Evolutionary conservation across 2,888 invertebrate genomes (phyloP).

Genomic region (Pherbina coryleti): DNA sequence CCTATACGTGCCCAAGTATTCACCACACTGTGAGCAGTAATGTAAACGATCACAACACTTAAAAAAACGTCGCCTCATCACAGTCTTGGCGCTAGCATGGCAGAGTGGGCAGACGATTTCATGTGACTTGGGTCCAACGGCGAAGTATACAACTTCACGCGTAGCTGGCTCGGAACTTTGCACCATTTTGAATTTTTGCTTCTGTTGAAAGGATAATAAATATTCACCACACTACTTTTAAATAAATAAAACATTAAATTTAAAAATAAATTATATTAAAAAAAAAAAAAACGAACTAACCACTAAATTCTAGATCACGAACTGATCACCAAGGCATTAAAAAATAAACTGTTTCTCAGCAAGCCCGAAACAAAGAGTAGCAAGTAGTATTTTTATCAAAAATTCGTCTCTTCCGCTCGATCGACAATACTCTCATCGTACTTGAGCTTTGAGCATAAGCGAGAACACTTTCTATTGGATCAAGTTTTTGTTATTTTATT

Average conservation of each 20-base stretch:
- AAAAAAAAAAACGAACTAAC: neutral
- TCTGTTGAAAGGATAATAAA: neutral
- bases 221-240: neutral
- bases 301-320: neutral
- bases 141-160: slow-evolving; percentile 57
- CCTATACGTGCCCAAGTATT: slow-evolving; percentile 65
- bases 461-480: no score
- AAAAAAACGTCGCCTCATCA: slow-evolving; percentile 56
- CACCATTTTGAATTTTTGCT: neutral
- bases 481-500: no score
- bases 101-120: slow-evolving; percentile 65
- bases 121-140: slow-evolving; percentile 64
- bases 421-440: no score
- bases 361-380: neutral
- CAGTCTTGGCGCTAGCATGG: slow-evolving; percentile 58
- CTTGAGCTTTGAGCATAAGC: no score
- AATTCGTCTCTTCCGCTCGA: no score
- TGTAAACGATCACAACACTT: slow-evolving; percentile 59
- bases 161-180: neutral
- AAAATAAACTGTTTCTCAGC: slow-evolving; percentile 11
- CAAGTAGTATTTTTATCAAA: no score
- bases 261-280: no score
- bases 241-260: neutral
- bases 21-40: slow-evolving; percentile 64
- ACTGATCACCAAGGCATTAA: neutral